Percentiles rank a stretch among this genome's conserved stretches.
phyloP scores from a whole-genome alignment of 2,888 invertebrate genomes.

The Gerris lacustris region DNA sequence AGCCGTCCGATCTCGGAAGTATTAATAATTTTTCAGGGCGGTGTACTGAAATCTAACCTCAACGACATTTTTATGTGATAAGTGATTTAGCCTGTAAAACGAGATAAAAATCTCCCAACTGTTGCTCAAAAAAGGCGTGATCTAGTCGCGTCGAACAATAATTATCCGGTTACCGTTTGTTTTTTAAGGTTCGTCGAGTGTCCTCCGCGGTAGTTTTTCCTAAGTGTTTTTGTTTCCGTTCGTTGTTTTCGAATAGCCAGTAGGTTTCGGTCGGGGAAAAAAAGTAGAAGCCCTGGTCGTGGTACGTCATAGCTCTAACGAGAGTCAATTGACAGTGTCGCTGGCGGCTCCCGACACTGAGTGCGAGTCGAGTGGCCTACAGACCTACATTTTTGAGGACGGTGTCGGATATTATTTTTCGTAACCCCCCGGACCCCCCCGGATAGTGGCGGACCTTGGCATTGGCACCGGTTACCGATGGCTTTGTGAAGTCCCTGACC shows the following conservation, averaged over 20 bases:
- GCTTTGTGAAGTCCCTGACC: background rate
- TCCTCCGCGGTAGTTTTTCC: no score
- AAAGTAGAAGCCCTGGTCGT: background rate
- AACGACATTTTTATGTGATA: background rate
- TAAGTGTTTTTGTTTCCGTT: no score
- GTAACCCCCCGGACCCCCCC: background rate
- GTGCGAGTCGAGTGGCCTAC: conserved; percentile 79
- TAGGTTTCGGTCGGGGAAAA: no score
- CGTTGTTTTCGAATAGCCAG: no score
- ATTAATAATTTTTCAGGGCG: background rate
- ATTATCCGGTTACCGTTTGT: no score
- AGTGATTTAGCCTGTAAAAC: background rate
- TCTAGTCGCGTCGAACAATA: background rate
- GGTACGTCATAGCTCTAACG: background rate
- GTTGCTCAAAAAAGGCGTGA: conserved; percentile 2
- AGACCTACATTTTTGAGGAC: conserved; percentile 69
- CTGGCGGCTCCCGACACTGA: conserved; percentile 30
- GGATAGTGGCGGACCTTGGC: background rate
- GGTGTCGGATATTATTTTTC: background rate
- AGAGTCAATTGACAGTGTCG: conserved; percentile 6
- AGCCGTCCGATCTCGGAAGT: no score
- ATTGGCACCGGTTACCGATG: background rate
- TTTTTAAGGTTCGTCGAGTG: no score
- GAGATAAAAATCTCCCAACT: conserved; percentile 2
- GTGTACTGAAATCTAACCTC: background rate